Conservation (phyloP, 2,888 invertebrate genomes). For the Ryuthela nishihirai region DNA sequence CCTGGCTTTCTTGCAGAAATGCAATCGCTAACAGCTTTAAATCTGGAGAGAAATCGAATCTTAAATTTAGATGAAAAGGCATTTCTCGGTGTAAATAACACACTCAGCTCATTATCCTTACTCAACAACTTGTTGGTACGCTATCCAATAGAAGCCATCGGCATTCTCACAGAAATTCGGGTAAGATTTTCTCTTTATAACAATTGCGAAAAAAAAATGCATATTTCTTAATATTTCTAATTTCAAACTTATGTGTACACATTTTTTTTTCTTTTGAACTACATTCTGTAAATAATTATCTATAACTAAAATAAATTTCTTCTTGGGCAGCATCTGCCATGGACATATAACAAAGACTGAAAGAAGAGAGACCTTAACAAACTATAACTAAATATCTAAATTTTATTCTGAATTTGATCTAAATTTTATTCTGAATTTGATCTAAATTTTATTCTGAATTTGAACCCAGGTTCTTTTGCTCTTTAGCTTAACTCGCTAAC, state of each 20-base stretch:
- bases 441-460: no score
- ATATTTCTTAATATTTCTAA: not conserved
- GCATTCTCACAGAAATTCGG: constrained; percentile 70
- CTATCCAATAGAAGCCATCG: constrained; percentile 77
- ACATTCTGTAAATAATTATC: not conserved
- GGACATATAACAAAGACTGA: no score
- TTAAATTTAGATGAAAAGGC: constrained; percentile 70
- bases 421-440: no score
- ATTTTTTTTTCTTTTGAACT: not conserved
- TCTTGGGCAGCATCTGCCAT: no score
- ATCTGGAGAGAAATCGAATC: constrained; percentile 81
- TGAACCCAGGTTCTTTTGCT: no score
- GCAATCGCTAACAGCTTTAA: constrained; percentile 79
- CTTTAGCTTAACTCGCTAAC: no score
- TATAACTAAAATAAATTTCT: not conserved
- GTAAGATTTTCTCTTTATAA: constrained; percentile 49
- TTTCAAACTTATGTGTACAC: not conserved
- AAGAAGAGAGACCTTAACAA: no score
- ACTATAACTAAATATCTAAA: no score
- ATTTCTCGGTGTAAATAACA: constrained; percentile 72
- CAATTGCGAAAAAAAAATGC: not conserved
- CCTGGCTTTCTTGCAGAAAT: constrained; percentile 56
- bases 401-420: no score
- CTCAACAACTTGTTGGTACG: constrained; percentile 82
- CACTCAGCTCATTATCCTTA: constrained; percentile 80